Base-by-base conservation (phyloP, 1,140 invertebrate genomes). In the Bombus ignitus region DNA sequence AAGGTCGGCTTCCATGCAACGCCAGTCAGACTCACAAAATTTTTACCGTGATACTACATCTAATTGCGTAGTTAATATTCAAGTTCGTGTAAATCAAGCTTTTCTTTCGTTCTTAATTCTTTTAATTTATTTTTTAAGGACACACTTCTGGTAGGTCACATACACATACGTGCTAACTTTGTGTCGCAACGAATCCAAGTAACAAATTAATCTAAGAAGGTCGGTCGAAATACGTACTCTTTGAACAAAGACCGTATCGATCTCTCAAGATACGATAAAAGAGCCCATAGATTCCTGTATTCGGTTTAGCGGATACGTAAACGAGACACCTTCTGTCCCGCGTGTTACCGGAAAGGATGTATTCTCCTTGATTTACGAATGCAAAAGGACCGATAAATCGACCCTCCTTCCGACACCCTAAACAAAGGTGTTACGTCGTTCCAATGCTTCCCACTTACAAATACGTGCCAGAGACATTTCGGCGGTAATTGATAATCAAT, bases 301-400 rank as follows among this genome's bases (percentile, higher is more conserved):
- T 91, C 86, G 87, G 89, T 88, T 93, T 91, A 89, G 87, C 88
- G 82, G 83, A 77, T 87, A 90, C 74, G 86, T 87, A 90, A 90
- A 90, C 83, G 89, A 90, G 85, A 92, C 89, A 87, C 87, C 89
- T 90, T 90, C 85, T 89, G 89, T 92, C 90, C 79, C 91, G 91
- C 79, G 86, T 91, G 87, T 89, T 82, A 90, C 90, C 91, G 93
- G 93, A 94, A 94, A 91, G 88, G 92, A 94, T 94, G 92, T 88
- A 90, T 94, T 93, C 91, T 77, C 88, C 83, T 89, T 94, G 94
- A 94, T 94, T 94, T 94, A 94, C 90, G 92, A 90, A 89, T 89
- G 88, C 89, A 70, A 82, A 88, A 89, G 88, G 90, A 91, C 91
- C 91, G 89, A 92, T 92, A 93, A 92, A 93, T 94, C 92, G 89